Conservation (phyloP, 1,140 invertebrate genomes). For the Bombus difficillimus region DNA sequence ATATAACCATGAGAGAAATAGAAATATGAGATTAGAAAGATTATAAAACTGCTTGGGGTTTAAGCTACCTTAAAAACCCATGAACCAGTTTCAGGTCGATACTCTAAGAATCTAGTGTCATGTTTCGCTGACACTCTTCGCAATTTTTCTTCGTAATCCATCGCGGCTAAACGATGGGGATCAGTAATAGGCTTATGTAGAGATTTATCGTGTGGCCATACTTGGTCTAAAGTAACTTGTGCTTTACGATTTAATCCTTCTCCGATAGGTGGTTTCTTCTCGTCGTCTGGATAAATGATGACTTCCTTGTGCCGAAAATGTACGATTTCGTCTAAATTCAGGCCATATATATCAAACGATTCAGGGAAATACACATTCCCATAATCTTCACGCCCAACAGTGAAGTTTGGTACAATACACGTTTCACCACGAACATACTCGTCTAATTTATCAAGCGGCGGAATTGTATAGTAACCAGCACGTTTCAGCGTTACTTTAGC, state of each 20-base stretch:
- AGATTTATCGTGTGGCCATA: slow-evolving; percentile 96
- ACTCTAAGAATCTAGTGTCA: slow-evolving; percentile 96
- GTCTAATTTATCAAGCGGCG: slow-evolving; percentile 86
- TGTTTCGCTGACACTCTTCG: slow-evolving; percentile 93
- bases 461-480: slow-evolving; percentile 90
- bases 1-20: slow-evolving; percentile 19
- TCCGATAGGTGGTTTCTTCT: slow-evolving; percentile 88
- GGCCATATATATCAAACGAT: slow-evolving; percentile 92
- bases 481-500: slow-evolving; percentile 86
- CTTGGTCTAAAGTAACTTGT: slow-evolving; percentile 95
- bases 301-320: slow-evolving; percentile 91
- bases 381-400: slow-evolving; percentile 94
- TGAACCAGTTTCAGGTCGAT: slow-evolving; percentile 96
- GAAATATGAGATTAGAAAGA: neutral
- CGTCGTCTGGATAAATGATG: slow-evolving; percentile 88
- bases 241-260: slow-evolving; percentile 95
- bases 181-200: slow-evolving; percentile 91
- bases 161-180: slow-evolving; percentile 88
- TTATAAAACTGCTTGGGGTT: neutral
- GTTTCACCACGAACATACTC: slow-evolving; percentile 85
- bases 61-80: slow-evolving; percentile 93
- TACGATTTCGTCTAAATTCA: slow-evolving; percentile 95
- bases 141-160: slow-evolving; percentile 95
- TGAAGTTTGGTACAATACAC: slow-evolving; percentile 95
- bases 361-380: slow-evolving; percentile 96